These are phyloP conservation scores for Picus viridis DNA, from an alignment of 2,797 vertebrate species.

Conservation along the genomic window DNA sequence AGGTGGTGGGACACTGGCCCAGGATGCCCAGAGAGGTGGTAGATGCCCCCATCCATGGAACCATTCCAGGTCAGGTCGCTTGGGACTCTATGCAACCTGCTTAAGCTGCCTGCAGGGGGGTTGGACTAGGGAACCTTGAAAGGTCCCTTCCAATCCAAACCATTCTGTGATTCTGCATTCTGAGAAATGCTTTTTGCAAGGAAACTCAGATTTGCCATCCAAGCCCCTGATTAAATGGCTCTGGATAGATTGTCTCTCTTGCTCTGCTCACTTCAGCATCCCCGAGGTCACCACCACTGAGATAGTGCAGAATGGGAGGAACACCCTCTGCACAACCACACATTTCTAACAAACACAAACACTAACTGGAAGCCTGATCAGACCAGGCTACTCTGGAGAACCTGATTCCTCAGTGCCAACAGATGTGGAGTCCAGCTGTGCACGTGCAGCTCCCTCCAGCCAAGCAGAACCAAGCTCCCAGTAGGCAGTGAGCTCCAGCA, in stretches of 20 bases:
- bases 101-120: too few relatives aligned
- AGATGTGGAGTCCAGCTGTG: not conserved
- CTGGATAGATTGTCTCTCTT: not conserved
- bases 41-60: too few relatives aligned
- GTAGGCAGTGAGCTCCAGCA: not conserved
- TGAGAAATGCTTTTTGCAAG: not conserved
- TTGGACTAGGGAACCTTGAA: not conserved
- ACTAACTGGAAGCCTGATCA: not conserved
- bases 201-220: not conserved
- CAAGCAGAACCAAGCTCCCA: not conserved
- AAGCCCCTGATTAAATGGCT: not conserved
- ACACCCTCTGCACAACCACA: not conserved
- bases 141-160: not conserved
- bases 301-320: accelerated
- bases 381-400: not conserved
- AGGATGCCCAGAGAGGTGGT: too few relatives aligned
- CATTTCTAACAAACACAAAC: not conserved
- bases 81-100: too few relatives aligned
- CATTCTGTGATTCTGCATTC: not conserved
- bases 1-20: too few relatives aligned
- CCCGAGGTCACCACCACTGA: not conserved
- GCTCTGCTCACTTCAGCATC: not conserved
- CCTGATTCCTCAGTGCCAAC: not conserved
- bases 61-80: too few relatives aligned
- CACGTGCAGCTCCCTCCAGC: accelerated